Base-by-base conservation (phyloP, 2,113 vertebrate genomes). In the Cephalophus harveyi region DNA sequence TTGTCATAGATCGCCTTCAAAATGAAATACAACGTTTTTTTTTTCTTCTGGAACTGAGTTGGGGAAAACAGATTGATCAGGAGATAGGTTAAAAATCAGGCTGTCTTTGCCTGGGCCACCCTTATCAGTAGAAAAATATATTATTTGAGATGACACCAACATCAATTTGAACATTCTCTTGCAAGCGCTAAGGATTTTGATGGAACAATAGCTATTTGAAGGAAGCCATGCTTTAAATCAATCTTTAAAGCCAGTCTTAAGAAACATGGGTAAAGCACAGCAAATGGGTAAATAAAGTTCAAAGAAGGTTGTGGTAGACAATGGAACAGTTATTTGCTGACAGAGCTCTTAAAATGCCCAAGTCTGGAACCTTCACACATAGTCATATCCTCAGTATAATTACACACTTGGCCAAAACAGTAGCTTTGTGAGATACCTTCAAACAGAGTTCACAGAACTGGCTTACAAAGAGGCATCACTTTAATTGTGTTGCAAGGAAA, bases 401-500 rank as follows among this genome's bases (percentile, higher is more conserved):
- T 94, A 36, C 1, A 12, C 4, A 50, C 52, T 96, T 86, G 92
- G 97, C 2, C 43, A 7, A 98, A 97, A 55, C 76, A 46, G 89
- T 93, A 93, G 93, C 95, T 96, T 93, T 7, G 79, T 84, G 27
- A 81, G 86, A 83, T 67, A 87, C 87, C 87, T 94, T 19, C 21
- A 30, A 89, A 54, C 92, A 87, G 91, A 28, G 57, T 95, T 98
- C 96, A 89, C 27, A 43, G 95, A 97, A 96, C 19, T 40, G 27
- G 71, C 93, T 94, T 97, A 91, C 55, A 94, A 92, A 93, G 91
- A 94, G 87, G 83, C 91, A 25, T 2, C 5, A 0, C 12, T 97
- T 98, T 98, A 98, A 99, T 98, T 98, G 97, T 64, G 50, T 28
- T 4, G 78, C 55, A 59, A 96, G 97, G 96, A 94, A 93, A 46